A percentile compares a stretch with the other conserved stretches of the same genome.
Conservation (phyloP, 2,888 invertebrate species). For the Acrobasis suavella region DNA sequence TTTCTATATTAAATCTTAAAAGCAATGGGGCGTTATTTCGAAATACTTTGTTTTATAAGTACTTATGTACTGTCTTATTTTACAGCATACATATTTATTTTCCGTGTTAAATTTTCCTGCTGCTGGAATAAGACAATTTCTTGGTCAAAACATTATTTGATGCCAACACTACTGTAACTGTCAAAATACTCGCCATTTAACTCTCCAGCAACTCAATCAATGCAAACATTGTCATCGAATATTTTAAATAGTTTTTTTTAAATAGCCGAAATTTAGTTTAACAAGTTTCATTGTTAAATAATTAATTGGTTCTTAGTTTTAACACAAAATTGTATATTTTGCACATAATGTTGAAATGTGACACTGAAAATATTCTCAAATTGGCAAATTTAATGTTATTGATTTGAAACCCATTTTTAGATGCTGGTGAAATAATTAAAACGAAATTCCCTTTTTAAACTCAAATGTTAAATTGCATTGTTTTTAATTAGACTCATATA, state of each 20-base stretch:
- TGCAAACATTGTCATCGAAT: conserved; percentile 2
- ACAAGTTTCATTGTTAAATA: neutral
- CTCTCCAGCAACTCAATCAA: neutral
- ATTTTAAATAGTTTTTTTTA: neutral
- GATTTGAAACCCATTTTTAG: neutral
- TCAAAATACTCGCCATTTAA: neutral
- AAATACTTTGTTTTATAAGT: neutral
- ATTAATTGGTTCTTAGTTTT: neutral
- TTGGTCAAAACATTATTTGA: no score
- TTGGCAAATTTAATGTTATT: neutral
- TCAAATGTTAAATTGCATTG: no score
- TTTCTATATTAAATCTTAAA: no score
- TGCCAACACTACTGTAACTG: neutral
- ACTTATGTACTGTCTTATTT: neutral
- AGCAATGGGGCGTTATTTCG: neutral
- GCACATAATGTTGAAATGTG: neutral
- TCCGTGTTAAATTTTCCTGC: neutral
- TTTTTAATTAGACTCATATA: neutral
- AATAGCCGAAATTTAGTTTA: neutral
- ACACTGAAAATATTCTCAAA: neutral
- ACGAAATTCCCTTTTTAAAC: no score
- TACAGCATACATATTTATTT: neutral
- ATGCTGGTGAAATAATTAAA: no score
- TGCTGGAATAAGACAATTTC: no score
- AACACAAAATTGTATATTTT: neutral